Evolutionary conservation across 1,140 invertebrate genomes (phyloP).

Genomic region (Caerostris extrusa): DNA sequence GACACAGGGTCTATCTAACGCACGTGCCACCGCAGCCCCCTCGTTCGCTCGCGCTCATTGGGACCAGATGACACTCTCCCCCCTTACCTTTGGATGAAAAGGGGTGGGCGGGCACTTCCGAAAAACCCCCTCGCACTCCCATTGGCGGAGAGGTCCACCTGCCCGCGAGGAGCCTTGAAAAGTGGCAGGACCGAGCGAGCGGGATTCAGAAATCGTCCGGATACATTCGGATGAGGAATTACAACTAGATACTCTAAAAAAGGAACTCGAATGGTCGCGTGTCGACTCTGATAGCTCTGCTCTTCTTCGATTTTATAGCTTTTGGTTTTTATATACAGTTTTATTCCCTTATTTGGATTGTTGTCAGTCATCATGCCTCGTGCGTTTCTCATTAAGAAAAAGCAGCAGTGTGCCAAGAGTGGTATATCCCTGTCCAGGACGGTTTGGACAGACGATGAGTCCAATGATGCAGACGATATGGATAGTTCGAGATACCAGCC

Average conservation of each 20-base stretch:
- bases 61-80: conserved; percentile 68
- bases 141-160: conserved; percentile 63
- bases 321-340: background rate
- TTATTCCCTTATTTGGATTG: background rate
- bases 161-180: conserved; percentile 71
- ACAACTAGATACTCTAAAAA: background rate
- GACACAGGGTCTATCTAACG: conserved; percentile 67
- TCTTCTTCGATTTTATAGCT: background rate
- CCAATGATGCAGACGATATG: conserved; percentile 49
- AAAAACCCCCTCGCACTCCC: conserved; percentile 41
- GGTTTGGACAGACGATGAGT: conserved; percentile 64
- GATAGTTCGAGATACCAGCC: conserved; percentile 42
- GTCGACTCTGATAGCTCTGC: background rate
- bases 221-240: conserved; percentile 26
- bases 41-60: conserved; percentile 47
- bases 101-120: conserved; percentile 16
- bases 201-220: conserved; percentile 36
- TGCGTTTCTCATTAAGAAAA: conserved; percentile 86
- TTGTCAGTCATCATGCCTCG: conserved; percentile 81
- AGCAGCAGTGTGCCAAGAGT: conserved; percentile 67
- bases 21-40: conserved; percentile 71
- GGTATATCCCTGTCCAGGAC: conserved; percentile 53
- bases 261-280: conserved; percentile 12
- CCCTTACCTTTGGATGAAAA: background rate
- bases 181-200: background rate